Conservation (phyloP, 2,113 vertebrate genomes). For the Lathamus discolor region DNA sequence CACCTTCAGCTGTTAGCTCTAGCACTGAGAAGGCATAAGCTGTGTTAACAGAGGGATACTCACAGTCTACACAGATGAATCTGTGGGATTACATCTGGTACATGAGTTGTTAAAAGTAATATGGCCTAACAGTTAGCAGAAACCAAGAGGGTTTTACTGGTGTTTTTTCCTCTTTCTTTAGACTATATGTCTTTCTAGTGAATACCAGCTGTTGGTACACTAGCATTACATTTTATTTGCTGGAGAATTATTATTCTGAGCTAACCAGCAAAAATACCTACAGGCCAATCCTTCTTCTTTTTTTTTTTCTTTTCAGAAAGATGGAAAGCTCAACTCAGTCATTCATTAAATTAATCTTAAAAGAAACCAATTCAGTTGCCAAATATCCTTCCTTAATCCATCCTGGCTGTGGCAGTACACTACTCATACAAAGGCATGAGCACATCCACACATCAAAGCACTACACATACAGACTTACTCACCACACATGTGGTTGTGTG, state of each 20-base stretch:
- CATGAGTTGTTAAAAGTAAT: not conserved
- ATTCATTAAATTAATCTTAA: not conserved
- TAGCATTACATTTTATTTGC: not conserved
- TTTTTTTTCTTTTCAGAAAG: not conserved
- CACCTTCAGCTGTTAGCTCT: not conserved
- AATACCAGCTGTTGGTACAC: not conserved
- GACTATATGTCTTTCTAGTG: not conserved
- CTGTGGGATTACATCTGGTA: not conserved
- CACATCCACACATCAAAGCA: not conserved
- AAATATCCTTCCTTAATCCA: not conserved
- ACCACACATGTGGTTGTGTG: not conserved
- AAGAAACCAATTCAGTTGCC: not conserved
- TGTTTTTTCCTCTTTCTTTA: not conserved
- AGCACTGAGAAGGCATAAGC: not conserved
- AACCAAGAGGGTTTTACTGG: not conserved
- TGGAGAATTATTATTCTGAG: not conserved
- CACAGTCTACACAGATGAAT: not conserved
- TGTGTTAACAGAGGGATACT: not conserved
- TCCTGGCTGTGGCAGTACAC: not conserved
- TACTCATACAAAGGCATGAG: not conserved
- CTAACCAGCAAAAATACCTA: not conserved
- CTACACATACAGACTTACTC: not conserved
- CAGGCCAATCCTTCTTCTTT: not conserved
- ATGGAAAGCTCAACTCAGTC: not conserved
- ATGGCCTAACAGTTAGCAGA: not conserved